Evolutionary conservation across 2,113 vertebrate species (phyloP), one percentile per base, ranked within the genome.

Genomic region (Callionymus lyra): DNA sequence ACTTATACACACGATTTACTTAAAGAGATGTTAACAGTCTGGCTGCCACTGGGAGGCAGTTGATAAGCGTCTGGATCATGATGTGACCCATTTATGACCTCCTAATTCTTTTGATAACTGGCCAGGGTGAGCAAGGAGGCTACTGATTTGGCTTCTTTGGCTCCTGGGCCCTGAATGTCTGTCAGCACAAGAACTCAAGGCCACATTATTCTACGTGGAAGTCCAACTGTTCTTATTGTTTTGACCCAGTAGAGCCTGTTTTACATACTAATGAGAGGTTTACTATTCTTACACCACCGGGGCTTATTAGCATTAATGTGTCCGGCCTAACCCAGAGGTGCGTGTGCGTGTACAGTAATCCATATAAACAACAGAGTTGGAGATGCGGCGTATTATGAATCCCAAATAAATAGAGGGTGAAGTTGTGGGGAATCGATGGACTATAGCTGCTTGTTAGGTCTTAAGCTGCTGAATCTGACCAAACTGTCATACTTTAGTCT

Each of bases 201-300:
- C 68, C 44, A 50, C 59, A 59, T 78, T 74, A 77, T 72, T 68
- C 67, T 58, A 64, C 74, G 58, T 41, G 50, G 64, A 65, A 59
- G 59, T 68, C 76, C 71, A 53, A 47, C 12, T 50, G 72, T 75
- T 76, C 59, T 71, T 57, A 50, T 74, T 72, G 69, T 70, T 76
- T 73, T 77, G 67, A 77, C 64, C 74, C 50, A 55, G 49, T 48
- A 44, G 57, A 50, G 37, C 56, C 41, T 59, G 42, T 68, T 72
- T 74, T 75, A 79, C 72, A 82, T 83, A 80, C 74, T 70, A 81
- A 80, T 74, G 56, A 69, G 72, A 61, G 45, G 37, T 50, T 63
- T 71, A 47, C 49, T 65, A 48, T 56, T 56, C 32, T 32, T 45
- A 44, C 50, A 44, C 31, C 40, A 38, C 43, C 14, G 51, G 44